A percentile compares a stretch with the other conserved stretches of the same genome.
Conservation (phyloP, 2,113 vertebrate genomes). For the Galeopterus variegatus region DNA sequence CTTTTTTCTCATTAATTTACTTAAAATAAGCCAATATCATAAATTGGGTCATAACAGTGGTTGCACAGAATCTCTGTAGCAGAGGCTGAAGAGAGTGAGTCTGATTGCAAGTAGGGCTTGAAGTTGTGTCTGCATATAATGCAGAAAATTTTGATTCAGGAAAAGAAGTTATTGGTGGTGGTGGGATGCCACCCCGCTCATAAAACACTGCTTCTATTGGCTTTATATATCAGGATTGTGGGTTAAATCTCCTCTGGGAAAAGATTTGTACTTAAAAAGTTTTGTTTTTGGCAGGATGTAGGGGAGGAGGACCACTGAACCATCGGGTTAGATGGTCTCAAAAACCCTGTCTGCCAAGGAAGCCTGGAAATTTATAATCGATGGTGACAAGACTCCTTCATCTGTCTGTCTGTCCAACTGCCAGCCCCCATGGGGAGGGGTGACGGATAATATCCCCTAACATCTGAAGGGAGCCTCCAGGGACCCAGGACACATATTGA, state of each 20-base stretch:
- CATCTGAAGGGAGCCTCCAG: background rate
- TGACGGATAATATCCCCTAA: background rate
- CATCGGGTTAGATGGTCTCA: background rate
- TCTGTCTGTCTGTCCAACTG: background rate
- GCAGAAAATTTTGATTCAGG: background rate
- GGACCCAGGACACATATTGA: fast-evolving
- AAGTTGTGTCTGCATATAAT: background rate
- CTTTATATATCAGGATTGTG: background rate
- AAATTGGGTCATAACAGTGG: background rate
- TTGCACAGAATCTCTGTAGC: fast-evolving
- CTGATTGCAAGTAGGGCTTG: background rate
- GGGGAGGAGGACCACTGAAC: background rate
- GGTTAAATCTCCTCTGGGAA: background rate
- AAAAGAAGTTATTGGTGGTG: background rate
- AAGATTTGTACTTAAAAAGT: background rate
- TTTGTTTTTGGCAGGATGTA: background rate
- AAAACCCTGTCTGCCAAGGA: background rate
- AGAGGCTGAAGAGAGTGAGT: background rate
- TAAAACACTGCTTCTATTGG: background rate
- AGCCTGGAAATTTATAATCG: background rate
- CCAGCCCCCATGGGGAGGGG: background rate
- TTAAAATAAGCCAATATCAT: background rate
- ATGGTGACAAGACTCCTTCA: background rate
- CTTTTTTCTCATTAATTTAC: background rate
- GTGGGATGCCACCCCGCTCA: background rate